These are phyloP conservation scores for Cryptocheilus praepositus DNA, from an alignment of 2,888 invertebrate genomes.

Conservation along the genomic window DNA sequence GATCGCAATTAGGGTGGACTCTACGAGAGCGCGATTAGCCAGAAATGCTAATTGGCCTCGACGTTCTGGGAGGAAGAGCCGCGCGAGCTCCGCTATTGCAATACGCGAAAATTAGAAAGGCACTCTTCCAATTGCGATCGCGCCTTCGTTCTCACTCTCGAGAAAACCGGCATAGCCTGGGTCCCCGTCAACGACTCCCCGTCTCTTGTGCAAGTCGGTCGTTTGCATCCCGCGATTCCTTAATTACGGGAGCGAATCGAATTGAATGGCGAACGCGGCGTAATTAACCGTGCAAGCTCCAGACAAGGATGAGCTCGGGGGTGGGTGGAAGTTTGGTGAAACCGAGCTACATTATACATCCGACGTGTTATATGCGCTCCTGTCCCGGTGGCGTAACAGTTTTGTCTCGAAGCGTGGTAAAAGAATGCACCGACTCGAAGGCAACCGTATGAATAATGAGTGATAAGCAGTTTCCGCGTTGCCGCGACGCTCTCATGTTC, in stretches of 20 bases:
- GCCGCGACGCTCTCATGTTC: too few relatives aligned
- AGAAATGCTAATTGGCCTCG: constrained; percentile 50
- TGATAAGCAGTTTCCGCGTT: too few relatives aligned
- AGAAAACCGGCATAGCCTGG: constrained; percentile 17
- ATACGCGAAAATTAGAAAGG: constrained; percentile 60
- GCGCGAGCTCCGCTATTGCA: constrained; percentile 43
- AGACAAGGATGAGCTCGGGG: too few relatives aligned
- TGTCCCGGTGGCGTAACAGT: too few relatives aligned
- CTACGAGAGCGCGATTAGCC: constrained; percentile 44
- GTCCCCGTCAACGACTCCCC: constrained; percentile 7
- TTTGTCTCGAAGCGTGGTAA: too few relatives aligned
- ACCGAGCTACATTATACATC: too few relatives aligned
- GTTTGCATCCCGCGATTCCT: constrained; percentile 38
- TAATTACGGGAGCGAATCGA: constrained; percentile 37
- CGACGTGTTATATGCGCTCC: too few relatives aligned
- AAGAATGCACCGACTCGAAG: too few relatives aligned
- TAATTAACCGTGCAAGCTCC: constrained; percentile 9
- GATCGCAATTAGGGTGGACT: constrained; percentile 44
- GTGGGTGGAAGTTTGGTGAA: too few relatives aligned
- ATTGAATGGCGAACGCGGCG: constrained; percentile 18
- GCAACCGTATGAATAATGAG: too few relatives aligned
- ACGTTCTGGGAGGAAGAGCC: constrained; percentile 30
- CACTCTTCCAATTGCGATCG: constrained; percentile 53
- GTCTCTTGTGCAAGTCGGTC: constrained; percentile 29
- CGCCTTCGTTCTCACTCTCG: constrained; percentile 38